Base-by-base conservation (phyloP, 2,113 vertebrate species). In the Brevimyrus niger region DNA sequence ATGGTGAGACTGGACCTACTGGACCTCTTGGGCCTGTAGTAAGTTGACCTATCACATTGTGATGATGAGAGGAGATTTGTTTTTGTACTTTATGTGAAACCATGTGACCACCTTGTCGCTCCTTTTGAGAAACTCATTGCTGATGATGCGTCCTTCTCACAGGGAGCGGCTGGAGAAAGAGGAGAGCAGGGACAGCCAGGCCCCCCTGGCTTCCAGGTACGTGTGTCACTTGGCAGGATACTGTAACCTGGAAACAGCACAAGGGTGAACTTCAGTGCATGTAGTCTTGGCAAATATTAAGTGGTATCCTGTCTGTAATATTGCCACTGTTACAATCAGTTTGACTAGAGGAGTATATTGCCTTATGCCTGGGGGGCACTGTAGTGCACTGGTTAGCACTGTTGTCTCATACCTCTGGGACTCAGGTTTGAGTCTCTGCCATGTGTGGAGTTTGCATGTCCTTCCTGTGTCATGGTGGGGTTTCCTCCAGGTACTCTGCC, bases 161-260 rank as follows among this genome's bases (percentile, higher is more conserved):
- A 99, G 98, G 98, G 98, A 88, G 96, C 96, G 0, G 97, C 94
- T 23, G 98, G 98, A 8, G 98, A 99, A 94, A 97, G 98, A 94
- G 98, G 98, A 93, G 98, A 99, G 69, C 98, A 99, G 94, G 98
- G 98, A 89, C 95, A 97, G 48, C 96, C 97, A 21, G 98, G 98
- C 76, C 97, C 98, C 38, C 95, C 97, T 23, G 98, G 98, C 27
- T 99, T 99, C 97, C 98, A 99, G 97, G 98, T 99, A 91, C 93
- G 95, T 90, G 35, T 50, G 85, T 90, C 48, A 65, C 86, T 86
- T 0, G 21, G 3, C 23, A 89, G n/a, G 89, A 46, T 4, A 17
- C 44, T 27, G 48, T 38, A 3, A 87, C 85, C 48, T 55, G 85
- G 46, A 87, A 19, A 51, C 4, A 15, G 15, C 48, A 53, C 50